Percentiles rank a stretch among this genome's conserved stretches.
These are phyloP conservation scores for Cariama cristata DNA, from an alignment of 2,113 vertebrate species.

Conservation along the genomic window DNA sequence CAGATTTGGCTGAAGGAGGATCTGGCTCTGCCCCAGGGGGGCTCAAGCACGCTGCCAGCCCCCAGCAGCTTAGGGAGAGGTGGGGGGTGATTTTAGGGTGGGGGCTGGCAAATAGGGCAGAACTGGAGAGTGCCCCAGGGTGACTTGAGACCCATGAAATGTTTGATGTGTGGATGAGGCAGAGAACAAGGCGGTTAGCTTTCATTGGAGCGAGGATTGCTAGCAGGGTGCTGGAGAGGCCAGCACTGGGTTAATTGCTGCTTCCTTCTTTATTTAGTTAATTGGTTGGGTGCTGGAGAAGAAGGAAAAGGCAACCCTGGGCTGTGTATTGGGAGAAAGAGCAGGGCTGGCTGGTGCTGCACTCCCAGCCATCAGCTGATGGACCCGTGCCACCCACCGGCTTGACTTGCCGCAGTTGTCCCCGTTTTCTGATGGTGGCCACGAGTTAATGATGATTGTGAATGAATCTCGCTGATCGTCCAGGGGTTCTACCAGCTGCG, in stretches of 20 bases:
- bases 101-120: neutral
- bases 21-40: neutral
- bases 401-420: rapidly evolving
- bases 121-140: neutral
- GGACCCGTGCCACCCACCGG: rapidly evolving
- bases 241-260: neutral
- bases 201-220: neutral
- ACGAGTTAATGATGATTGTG: rapidly evolving
- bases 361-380: rapidly evolving
- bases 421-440: neutral
- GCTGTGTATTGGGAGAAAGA: neutral
- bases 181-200: no score
- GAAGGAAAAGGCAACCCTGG: neutral
- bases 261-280: neutral
- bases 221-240: neutral
- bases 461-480: neutral
- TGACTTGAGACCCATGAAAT: neutral
- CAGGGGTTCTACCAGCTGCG: neutral
- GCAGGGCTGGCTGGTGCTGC: neutral
- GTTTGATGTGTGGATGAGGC: neutral
- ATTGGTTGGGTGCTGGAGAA: neutral
- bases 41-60: neutral
- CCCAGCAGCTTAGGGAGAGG: neutral
- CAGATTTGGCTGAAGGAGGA: neutral
- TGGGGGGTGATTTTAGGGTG: neutral